A percentile compares a stretch with the other conserved stretches of the same genome.
Conservation (phyloP, 2,888 invertebrate genomes). For the Ceraclea dissimilis region DNA sequence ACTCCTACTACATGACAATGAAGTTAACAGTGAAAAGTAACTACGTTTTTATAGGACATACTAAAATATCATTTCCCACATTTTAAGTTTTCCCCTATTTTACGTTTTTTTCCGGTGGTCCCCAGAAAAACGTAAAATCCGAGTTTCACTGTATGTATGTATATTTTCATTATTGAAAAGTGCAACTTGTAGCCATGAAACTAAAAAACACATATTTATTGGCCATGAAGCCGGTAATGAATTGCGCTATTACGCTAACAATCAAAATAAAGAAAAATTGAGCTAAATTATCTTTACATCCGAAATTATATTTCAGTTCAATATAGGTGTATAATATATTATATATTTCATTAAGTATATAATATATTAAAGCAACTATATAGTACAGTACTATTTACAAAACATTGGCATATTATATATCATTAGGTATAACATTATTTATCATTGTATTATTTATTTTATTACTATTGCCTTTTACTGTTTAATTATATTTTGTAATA, state of each 20-base stretch:
- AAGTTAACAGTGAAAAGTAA: no score
- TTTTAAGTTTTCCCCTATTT: no score
- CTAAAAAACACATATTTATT: neutral
- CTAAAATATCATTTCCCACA: no score
- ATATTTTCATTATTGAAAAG: neutral
- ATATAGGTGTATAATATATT: neutral
- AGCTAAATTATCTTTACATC: neutral
- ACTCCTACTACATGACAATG: no score
- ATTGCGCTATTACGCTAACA: no score
- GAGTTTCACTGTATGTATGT: neutral
- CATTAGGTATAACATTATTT: neutral
- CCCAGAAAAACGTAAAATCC: no score
- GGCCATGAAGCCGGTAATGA: neutral
- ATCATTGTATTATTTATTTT: no score
- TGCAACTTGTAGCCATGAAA: neutral
- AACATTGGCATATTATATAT: conserved; percentile 10
- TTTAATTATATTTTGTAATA: no score
- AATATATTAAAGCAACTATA: conserved; percentile 6
- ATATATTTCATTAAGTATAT: no score
- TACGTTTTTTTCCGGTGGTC: no score
- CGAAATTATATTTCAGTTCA: conserved; percentile 1
- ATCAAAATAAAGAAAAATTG: neutral
- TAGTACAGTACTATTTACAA: conserved; percentile 16
- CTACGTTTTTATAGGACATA: no score
- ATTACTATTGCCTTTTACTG: no score